Conservation (phyloP, 1,140 invertebrate genomes). For the Zaprionus vittiger region DNA sequence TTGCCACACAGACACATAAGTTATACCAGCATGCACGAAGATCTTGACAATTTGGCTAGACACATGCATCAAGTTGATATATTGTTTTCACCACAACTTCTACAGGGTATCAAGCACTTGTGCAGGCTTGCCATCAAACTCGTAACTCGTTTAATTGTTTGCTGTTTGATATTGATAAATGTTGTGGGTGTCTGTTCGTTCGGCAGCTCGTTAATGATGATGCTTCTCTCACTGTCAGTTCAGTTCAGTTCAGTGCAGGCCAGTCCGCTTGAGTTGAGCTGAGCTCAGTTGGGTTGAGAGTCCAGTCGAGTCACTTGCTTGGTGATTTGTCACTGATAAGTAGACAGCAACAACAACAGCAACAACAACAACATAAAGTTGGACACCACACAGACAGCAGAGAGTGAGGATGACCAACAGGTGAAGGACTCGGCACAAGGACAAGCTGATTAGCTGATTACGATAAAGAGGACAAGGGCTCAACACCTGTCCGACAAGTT, state of each 20-base stretch:
- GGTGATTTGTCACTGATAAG: slow-evolving; percentile 74
- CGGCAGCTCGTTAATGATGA: slow-evolving; percentile 72
- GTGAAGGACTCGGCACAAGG: slow-evolving; percentile 27
- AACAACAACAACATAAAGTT: slow-evolving; percentile 8
- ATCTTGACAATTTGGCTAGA: neutral
- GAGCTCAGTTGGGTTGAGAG: neutral
- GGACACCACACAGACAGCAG: neutral
- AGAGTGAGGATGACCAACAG: slow-evolving; percentile 35
- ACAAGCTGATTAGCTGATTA: slow-evolving; percentile 44
- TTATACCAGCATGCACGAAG: neutral
- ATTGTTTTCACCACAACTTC: neutral
- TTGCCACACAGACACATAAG: neutral
- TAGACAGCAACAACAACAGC: slow-evolving; percentile 24
- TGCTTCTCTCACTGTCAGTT: slow-evolving; percentile 72
- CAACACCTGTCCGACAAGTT: slow-evolving; percentile 10
- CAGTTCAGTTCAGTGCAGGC: slow-evolving; percentile 9
- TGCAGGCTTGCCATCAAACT: neutral
- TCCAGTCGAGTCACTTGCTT: slow-evolving; percentile 45
- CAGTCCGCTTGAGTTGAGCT: neutral
- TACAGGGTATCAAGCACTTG: neutral
- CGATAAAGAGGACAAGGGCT: slow-evolving; percentile 28
- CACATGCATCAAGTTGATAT: neutral
- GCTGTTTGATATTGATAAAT: slow-evolving; percentile 68
- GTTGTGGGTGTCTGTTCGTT: slow-evolving; percentile 49
- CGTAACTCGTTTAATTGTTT: slow-evolving; percentile 27